Evolutionary conservation across 2,113 vertebrate species (phyloP).

Genomic region (Dipodomys ordii): DNA sequence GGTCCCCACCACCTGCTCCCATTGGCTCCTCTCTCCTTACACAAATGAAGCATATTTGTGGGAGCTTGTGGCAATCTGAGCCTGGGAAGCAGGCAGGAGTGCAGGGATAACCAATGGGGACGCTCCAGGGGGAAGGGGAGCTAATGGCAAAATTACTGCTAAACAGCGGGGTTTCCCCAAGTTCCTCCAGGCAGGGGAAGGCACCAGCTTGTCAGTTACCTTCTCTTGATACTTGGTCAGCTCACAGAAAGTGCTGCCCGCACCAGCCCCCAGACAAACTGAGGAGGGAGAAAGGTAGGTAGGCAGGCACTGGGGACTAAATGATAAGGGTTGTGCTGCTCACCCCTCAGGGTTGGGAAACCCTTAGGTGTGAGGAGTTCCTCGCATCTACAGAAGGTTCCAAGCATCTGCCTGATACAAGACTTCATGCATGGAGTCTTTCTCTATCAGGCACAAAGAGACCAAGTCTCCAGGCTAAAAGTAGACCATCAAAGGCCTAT

Average conservation of each 20-base stretch:
- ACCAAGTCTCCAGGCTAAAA: background rate
- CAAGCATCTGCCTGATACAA: background rate
- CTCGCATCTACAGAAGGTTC: background rate
- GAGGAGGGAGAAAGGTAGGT: background rate
- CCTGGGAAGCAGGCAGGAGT: background rate
- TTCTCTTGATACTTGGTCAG: too few relatives aligned
- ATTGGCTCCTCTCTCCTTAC: background rate
- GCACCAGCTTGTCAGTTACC: accelerated
- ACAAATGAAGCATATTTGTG: background rate
- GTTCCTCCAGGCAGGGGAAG: background rate
- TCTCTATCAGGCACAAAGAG: background rate
- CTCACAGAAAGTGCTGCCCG: too few relatives aligned
- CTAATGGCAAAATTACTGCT: background rate
- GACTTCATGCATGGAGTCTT: background rate
- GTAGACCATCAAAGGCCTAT: background rate
- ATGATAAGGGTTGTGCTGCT: background rate
- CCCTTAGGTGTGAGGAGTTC: background rate
- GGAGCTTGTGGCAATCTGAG: background rate
- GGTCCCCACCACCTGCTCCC: background rate
- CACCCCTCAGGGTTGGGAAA: background rate
- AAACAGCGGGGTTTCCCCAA: background rate
- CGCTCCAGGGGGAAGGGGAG: too few relatives aligned
- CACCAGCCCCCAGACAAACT: too few relatives aligned
- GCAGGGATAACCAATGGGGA: background rate
- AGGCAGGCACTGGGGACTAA: background rate